Conservation (phyloP, 2,888 invertebrate species). For the Tipula lateralis region DNA sequence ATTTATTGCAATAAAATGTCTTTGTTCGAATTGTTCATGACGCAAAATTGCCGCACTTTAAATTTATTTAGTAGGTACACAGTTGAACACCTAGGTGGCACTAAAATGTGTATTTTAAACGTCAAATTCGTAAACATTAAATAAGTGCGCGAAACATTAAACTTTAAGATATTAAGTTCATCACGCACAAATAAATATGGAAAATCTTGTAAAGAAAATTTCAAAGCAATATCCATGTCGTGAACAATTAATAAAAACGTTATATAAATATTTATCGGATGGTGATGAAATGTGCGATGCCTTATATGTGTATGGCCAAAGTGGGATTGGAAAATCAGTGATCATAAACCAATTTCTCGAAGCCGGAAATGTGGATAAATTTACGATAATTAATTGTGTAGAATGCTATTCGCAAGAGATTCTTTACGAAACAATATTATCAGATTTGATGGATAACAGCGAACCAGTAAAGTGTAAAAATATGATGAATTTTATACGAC, state of each 20-base stretch:
- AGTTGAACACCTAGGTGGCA: too few species aligned
- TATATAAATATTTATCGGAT: slow-evolving; percentile 42
- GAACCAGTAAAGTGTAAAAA: slow-evolving; percentile 59
- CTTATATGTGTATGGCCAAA: slow-evolving; percentile 76
- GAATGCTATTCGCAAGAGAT: slow-evolving; percentile 75
- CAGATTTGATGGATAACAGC: slow-evolving; percentile 49
- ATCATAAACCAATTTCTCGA: slow-evolving; percentile 59
- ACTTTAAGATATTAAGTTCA: too few species aligned
- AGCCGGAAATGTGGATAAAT: slow-evolving; percentile 50
- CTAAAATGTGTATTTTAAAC: not conserved
- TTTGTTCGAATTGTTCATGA: too few species aligned
- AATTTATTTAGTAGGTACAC: too few species aligned
- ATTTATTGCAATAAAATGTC: too few species aligned
- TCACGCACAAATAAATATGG: too few species aligned
- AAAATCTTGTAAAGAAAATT: slow-evolving; percentile 34
- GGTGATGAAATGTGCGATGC: slow-evolving; percentile 63
- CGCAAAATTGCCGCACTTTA: too few species aligned
- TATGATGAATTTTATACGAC: slow-evolving; percentile 60
- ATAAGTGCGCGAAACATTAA: not conserved
- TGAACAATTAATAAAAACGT: slow-evolving; percentile 38
- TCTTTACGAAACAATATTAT: slow-evolving; percentile 69
- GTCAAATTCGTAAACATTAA: not conserved
- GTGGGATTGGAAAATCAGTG: slow-evolving; percentile 78
- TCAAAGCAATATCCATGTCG: slow-evolving; percentile 44
- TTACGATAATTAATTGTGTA: slow-evolving; percentile 69